Evolutionary conservation across 2,888 invertebrate species (phyloP), one percentile per base, ranked within the genome.

Genomic region (Harpalus rubripes): DNA sequence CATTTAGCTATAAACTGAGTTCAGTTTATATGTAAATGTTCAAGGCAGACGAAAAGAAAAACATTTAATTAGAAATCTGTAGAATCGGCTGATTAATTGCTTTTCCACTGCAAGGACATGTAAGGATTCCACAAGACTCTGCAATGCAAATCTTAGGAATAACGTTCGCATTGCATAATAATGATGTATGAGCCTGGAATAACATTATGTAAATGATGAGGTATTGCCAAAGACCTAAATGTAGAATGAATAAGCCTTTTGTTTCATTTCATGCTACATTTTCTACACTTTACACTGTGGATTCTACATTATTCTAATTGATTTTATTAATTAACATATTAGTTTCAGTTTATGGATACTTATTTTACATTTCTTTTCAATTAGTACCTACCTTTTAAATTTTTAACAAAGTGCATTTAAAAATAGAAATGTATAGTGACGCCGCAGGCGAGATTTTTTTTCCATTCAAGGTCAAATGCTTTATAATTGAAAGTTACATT

Each of bases 1-100:
- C 8, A 22, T 63, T 63, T 18, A 63, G 18, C 22, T 63, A 22
- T 63, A 22, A 26, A 7, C 22, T 1, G 22, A 32, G 6, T 68
- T 26, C 68, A 39, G 68, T 68, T 68, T 68, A 39, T 32, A 68
- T 68, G 68, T 68, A 68, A 68, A 68, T 68, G 39, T 65, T n/a
- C 7, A 39, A 39, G 32, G 15, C 16, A 8, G 15, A 8, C 59
- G 18, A 63, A 52, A 32, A 52, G 44, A 52, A 63, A 63, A 63
- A 63, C 63, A 22, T 26, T 68, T 68, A 68, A 68, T 68, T 68
- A 68, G 32, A 68, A 39, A 68, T 68, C 68, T 68, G 68, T 68
- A 39, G n/a, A 68, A 26, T 68, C 68, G 26, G 18, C 15, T 68
- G 68, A 68, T 68, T 68, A 68, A 68, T 68, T 68, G 32, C 68